These are phyloP conservation scores for Pitangus sulphuratus DNA, from an alignment of 2,797 vertebrate genomes.

Conservation along the genomic window DNA sequence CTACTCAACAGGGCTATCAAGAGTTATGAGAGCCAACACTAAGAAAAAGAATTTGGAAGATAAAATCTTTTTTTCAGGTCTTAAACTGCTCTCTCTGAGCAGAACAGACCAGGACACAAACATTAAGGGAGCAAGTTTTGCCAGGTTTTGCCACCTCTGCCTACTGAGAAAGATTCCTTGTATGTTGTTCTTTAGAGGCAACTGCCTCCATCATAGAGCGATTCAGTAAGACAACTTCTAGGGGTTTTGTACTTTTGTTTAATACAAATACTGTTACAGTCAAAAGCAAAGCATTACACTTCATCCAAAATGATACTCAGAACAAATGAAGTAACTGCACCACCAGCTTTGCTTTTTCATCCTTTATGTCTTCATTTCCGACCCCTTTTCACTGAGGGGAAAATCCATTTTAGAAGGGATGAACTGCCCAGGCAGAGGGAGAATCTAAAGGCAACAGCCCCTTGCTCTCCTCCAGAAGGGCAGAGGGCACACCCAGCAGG, in stretches of 20 bases:
- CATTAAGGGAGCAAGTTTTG: neutral
- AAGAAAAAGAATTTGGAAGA: neutral
- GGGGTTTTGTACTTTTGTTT: neutral
- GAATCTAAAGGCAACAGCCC: neutral
- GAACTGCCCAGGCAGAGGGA: neutral
- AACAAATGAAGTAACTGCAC: neutral
- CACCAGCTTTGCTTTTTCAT: neutral
- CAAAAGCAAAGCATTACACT: neutral
- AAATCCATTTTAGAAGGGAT: neutral
- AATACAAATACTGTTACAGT: neutral
- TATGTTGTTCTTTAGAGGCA: neutral
- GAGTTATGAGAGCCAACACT: neutral
- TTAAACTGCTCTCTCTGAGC: neutral
- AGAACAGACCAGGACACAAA: neutral
- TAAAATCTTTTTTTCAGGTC: neutral
- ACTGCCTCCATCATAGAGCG: neutral
- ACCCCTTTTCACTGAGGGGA: neutral
- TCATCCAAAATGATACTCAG: neutral
- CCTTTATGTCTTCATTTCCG: neutral
- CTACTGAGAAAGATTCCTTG: neutral
- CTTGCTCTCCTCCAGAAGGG: neutral
- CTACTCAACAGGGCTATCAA: neutral
- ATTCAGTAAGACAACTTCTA: neutral
- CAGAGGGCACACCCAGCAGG: neutral
- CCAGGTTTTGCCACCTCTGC: neutral